Conservation (phyloP, 2,888 invertebrate species). For the Bellardia bayeri region DNA sequence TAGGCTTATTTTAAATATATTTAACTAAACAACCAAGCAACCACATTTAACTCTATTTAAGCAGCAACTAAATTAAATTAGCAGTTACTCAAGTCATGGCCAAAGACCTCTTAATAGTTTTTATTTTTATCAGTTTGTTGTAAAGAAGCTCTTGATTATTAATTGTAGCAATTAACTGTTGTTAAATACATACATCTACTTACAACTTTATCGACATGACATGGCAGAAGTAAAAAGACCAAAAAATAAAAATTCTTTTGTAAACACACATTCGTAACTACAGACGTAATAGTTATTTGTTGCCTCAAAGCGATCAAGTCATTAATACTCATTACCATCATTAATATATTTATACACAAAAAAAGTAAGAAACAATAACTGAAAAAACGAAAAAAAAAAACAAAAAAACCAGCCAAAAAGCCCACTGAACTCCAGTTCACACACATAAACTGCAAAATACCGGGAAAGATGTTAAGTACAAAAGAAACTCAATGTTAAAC, state of each 20-base stretch:
- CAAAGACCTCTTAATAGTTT: constrained; percentile 58
- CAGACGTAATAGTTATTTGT: constrained; percentile 13
- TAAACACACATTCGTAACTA: constrained; percentile 4
- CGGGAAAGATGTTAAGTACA: neutral
- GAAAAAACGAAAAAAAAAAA: neutral
- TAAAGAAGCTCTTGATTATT: constrained; percentile 55
- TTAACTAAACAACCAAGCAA: neutral
- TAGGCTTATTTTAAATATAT: constrained; percentile 3
- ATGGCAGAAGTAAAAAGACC: neutral
- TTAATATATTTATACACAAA: constrained; percentile 18
- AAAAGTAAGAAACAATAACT: constrained; percentile 6
- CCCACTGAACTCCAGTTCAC: constrained; percentile 54
- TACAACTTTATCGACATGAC: constrained; percentile 46
- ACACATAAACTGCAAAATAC: neutral
- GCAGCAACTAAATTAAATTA: constrained; percentile 20
- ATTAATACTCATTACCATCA: constrained; percentile 63
- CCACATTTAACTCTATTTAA: constrained; percentile 17
- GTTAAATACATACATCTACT: constrained; percentile 15
- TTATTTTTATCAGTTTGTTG: constrained; percentile 31
- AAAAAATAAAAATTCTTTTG: neutral
- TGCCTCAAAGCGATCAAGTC: constrained; percentile 52
- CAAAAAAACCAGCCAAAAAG: constrained; percentile 25
- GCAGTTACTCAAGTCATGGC: constrained; percentile 39
- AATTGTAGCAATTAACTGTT: constrained; percentile 62
- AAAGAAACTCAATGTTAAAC: constrained; percentile 27